Evolutionary conservation across 2,888 invertebrate genomes (phyloP), one percentile per base, ranked within the genome.

Genomic region (Amblyjoppa fuscipennis): DNA sequence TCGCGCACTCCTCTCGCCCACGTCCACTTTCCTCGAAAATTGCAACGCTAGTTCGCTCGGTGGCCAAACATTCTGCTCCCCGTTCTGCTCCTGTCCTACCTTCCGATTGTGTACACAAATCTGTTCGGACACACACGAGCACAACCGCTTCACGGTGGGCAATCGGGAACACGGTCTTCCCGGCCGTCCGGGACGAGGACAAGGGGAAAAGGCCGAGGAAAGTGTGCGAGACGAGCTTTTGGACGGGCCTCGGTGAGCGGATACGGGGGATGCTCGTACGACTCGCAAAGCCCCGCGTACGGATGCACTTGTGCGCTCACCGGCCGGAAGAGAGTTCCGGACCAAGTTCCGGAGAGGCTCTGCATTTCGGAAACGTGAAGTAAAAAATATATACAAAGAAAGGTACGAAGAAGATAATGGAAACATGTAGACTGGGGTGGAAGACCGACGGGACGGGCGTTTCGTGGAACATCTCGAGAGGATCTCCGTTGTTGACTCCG

Each of bases 1-100:
- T 71, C 78, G 20, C 61, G 71, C 75, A 28, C 64, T 77, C 82
- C 82, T 64, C 66, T 51, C 9, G 49, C 45, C 28, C n/a, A 59
- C 51, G 49, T 38, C n/a, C 34, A 31, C 31, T 64, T 34, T 16
- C 64, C 16, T 34, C 64, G 64, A 34, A 34, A 13, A 28, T 59
- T 59, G 59, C 59, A 11, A 34, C 64, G n/a, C 34, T 28, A 64
- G 64, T 64, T 64, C 38, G 64, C 16, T 34, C 38, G 16, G 59
- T 25, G 59, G 59, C 59, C 25, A 59, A 59, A 28, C 59, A 59
- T 56, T 20, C 66, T 38, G 16, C 20, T 41, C 31, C 20, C n/a
- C 1, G 28, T 25, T 53, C 5, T 20, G 38, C 73, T 13, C 73
- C 13, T 41, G 16, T 51, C 11, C 25, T 68, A 9, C 25, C 59